Percentiles rank a stretch among this genome's conserved stretches.
phyloP scores from a whole-genome alignment of 2,797 vertebrate genomes.

The Rousettus madagascariensis region DNA sequence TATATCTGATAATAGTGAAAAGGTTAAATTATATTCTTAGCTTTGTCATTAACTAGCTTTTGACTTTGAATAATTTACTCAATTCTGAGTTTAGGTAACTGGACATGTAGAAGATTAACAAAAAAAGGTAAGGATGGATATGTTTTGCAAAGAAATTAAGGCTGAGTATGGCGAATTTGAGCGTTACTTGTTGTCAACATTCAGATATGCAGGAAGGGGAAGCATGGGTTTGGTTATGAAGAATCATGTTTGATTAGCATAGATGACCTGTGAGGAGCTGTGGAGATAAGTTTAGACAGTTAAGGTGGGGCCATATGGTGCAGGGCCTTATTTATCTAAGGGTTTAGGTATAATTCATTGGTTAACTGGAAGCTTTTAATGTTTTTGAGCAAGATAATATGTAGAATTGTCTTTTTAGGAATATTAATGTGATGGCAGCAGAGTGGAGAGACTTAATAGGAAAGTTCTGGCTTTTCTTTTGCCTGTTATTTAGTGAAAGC shows the following conservation, averaged over 20 bases:
- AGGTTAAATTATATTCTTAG: constrained; percentile 19
- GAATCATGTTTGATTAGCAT: neutral
- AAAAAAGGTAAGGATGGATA: neutral
- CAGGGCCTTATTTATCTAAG: neutral
- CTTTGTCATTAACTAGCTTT: neutral
- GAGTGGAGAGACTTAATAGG: neutral
- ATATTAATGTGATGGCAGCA: neutral
- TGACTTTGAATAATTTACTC: constrained; percentile 32
- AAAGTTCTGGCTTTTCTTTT: neutral
- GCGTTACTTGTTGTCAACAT: neutral
- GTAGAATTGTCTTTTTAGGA: neutral
- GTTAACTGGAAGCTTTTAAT: neutral
- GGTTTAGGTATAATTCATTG: neutral
- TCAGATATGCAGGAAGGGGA: neutral
- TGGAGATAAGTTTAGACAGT: neutral
- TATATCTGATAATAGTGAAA: neutral
- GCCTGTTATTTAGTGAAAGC: constrained; percentile 24
- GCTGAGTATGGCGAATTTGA: neutral
- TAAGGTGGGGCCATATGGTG: neutral
- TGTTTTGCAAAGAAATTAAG: neutral
- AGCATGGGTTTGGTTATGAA: neutral
- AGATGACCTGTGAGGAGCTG: neutral
- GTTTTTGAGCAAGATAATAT: neutral
- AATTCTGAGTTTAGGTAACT: neutral
- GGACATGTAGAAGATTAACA: neutral